phyloP scores from a whole-genome alignment of 1,140 invertebrate genomes.

The Drosophila baimaii region DNA sequence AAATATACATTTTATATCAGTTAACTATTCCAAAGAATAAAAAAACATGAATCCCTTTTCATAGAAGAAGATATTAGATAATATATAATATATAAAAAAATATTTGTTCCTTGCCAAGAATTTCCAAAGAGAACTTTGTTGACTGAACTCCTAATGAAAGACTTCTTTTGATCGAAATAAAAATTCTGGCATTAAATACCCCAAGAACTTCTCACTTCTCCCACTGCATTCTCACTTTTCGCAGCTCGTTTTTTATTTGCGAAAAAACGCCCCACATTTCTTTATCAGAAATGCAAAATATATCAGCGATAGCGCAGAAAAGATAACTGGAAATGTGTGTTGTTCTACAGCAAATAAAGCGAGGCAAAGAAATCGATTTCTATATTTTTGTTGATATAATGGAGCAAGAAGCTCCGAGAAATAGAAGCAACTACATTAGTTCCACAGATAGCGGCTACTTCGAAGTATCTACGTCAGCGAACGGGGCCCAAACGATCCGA shows the following conservation, averaged over 20 bases:
- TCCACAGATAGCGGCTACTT: constrained; percentile 30
- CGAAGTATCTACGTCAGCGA: constrained; percentile 18
- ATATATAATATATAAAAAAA: no score
- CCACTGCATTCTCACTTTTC: neutral
- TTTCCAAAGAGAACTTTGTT: neutral
- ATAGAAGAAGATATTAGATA: no score
- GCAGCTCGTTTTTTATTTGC: constrained; percentile 1
- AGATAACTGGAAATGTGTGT: constrained; percentile 42
- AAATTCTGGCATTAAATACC: constrained; percentile 2
- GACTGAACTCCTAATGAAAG: constrained; percentile 4
- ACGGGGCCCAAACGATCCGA: constrained; percentile 23
- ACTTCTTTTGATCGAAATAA: constrained; percentile 18
- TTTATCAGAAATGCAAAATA: constrained; percentile 58
- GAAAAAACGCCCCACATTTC: constrained; percentile 3
- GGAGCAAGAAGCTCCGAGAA: constrained; percentile 25
- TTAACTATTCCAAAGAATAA: no score
- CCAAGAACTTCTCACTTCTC: no score
- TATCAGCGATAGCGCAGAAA: constrained; percentile 48
- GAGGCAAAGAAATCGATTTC: constrained; percentile 36
- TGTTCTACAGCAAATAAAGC: constrained; percentile 33
- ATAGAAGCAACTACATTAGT: constrained; percentile 26
- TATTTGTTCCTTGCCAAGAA: neutral
- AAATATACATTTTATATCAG: neutral
- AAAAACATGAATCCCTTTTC: no score
- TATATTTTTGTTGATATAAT: constrained; percentile 41